These are phyloP conservation scores for Momotus momota DNA, from an alignment of 2,797 vertebrate species.

Conservation along the genomic window DNA sequence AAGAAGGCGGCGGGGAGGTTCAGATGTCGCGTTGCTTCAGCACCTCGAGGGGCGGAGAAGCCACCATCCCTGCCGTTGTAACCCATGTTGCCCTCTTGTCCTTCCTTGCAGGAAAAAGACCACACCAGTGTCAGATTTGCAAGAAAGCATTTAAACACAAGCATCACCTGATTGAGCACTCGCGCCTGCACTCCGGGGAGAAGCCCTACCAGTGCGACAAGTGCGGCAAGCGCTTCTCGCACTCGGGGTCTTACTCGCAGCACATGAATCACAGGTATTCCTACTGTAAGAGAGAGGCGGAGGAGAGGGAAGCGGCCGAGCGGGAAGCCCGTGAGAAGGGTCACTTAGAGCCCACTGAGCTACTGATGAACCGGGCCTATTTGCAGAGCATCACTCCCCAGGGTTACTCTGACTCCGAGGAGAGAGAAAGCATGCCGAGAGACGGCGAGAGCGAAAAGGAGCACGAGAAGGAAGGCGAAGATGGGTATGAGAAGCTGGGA, in stretches of 20 bases:
- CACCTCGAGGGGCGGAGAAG: neutral
- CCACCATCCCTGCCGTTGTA: neutral
- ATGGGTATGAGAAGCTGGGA: constrained; percentile 91
- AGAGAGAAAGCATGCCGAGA: constrained; percentile 89
- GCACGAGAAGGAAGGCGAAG: constrained; percentile 92
- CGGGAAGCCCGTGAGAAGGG: constrained; percentile 92
- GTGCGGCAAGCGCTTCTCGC: constrained; percentile 97
- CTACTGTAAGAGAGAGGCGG: constrained; percentile 98
- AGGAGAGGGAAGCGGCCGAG: constrained; percentile 96
- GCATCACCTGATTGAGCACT: constrained; percentile 99
- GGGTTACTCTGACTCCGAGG: constrained; percentile 94
- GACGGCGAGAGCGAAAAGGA: constrained; percentile 90
- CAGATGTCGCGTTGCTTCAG: neutral
- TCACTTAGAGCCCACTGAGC: constrained; percentile 95
- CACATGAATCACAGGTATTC: constrained; percentile 99
- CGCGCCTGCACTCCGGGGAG: constrained; percentile 96
- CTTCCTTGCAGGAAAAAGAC: constrained; percentile 92
- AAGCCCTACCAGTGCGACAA: constrained; percentile 99
- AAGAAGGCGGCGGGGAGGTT: neutral
- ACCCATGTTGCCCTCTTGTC: constrained; percentile 70
- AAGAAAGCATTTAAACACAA: constrained; percentile 99
- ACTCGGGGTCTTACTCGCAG: constrained; percentile 98
- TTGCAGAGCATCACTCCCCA: constrained; percentile 95
- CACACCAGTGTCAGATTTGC: constrained; percentile 99
- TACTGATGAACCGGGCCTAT: constrained; percentile 97